Evolutionary conservation across 2,113 vertebrate genomes (phyloP), one percentile per base, ranked within the genome.

Genomic region (Echinops telfairi): DNA sequence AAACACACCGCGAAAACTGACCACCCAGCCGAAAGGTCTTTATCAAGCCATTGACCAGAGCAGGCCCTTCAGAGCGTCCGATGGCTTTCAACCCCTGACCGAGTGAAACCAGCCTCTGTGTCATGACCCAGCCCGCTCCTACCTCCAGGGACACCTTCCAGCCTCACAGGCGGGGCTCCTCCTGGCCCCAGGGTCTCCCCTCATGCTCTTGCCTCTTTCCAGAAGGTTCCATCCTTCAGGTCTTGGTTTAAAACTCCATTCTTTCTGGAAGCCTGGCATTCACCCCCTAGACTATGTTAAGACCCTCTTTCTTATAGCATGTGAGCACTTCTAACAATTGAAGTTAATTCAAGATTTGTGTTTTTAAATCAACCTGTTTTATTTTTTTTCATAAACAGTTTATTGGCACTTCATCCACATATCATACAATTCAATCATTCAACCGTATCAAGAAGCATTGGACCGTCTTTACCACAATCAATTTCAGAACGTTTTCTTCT

Each of bases 181-280:
- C 66, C 77, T 4, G 1, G 25, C 19, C 40, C 31, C 5, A 16
- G 64, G 47, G 14, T 29, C 53, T 14, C 66, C 68, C 86, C 3
- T 53, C 11, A 1, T 0, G 23, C 20, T 82, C 58, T 60, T 29
- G 11, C 25, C 58, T 86, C 57, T 58, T 84, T 92, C 84, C 71
- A 66, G 95, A 95, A 87, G 38, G 40, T 62, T 90, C 94, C 83
- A 31, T 29, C 70, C 33, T 66, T 57, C 68, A 62, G 70, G 87
- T 88, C 77, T 77, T 40, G 11, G 22, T n/a, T 88, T 40, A 27
- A 77, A 82, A 57, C 15, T 6, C 23, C 3, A 2, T 77, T 78
- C 88, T 89, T 87, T 77, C 75, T 23, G 33, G 64, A 76, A 29
- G 3, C 27, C 4, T 8, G 0, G 7, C 31, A 58, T 25, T 29